Percentiles rank a stretch among this genome's conserved stretches.
phyloP scores from a whole-genome alignment of 2,113 vertebrate genomes.

The Plotosus lineatus region DNA sequence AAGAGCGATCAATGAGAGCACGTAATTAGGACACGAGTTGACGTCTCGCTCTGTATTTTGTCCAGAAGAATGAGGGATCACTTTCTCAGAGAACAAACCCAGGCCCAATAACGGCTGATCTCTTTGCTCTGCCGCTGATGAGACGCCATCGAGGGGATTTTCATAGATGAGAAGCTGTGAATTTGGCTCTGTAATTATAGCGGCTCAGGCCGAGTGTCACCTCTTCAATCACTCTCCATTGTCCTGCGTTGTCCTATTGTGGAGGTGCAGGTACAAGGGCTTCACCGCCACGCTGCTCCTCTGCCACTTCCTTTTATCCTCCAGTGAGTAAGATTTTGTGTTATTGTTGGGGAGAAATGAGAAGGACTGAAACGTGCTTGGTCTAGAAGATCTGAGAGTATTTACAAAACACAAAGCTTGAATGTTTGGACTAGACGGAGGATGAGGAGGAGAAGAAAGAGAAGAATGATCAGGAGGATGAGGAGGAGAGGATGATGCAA shows the following conservation, averaged over 20 bases:
- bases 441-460: not conserved
- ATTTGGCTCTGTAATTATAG: constrained; percentile 49
- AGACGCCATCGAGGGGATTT: constrained; percentile 39
- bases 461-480: not conserved
- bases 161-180: constrained; percentile 38
- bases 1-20: not conserved
- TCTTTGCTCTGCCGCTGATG: constrained; percentile 27
- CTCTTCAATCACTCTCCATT: constrained; percentile 56
- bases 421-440: not conserved
- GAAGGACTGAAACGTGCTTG: not conserved
- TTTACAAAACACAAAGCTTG: not conserved
- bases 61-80: constrained; percentile 2
- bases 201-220: constrained; percentile 40
- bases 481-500: no score
- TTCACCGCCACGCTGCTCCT: constrained; percentile 4
- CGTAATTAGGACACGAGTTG: constrained; percentile 10
- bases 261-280: constrained; percentile 16
- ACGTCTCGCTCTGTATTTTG: not conserved
- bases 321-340: constrained; percentile 40
- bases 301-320: constrained; percentile 8
- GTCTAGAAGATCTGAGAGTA: not conserved
- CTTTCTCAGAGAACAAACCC: constrained; percentile 15
- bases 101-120: constrained; percentile 41
- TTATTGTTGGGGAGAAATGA: constrained; percentile 5
- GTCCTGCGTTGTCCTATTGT: constrained; percentile 41